Percentiles rank a stretch among this genome's conserved stretches.
Evolutionary conservation across 1,140 invertebrate species (phyloP).

Genomic region (Prorops nasuta): DNA sequence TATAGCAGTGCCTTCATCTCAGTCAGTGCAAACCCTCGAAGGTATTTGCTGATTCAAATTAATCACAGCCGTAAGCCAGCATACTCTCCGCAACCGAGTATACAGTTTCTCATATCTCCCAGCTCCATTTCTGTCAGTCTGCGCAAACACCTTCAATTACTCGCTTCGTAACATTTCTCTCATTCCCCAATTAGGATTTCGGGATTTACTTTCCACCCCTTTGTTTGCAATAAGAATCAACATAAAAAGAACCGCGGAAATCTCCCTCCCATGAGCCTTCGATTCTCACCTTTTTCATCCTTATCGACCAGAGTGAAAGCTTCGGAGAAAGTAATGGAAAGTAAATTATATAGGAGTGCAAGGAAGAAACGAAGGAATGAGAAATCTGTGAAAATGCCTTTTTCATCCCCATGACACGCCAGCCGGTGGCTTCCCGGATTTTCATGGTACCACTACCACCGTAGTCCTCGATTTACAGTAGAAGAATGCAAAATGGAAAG

Average conservation of each 20-base stretch:
- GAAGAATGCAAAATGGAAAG: conserved; percentile 23
- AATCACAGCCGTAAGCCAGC: conserved; percentile 50
- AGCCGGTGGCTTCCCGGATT: conserved; percentile 20
- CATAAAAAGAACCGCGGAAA: no score
- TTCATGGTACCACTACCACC: conserved; percentile 21
- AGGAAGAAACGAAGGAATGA: conserved; percentile 10
- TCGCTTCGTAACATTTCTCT: no score
- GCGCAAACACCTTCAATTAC: conserved; percentile 23
- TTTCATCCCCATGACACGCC: conserved; percentile 29
- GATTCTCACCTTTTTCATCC: no score
- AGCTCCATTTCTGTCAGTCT: conserved; percentile 8
- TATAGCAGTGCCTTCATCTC: conserved; percentile 37
- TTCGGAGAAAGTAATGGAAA: neutral
- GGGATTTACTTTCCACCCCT: no score
- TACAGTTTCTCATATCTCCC: conserved; percentile 9
- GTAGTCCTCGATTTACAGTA: conserved; percentile 14
- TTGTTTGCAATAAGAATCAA: no score
- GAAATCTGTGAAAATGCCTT: conserved; percentile 31
- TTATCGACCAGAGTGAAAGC: no score
- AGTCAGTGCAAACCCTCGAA: conserved; percentile 43
- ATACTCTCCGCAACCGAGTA: conserved; percentile 15
- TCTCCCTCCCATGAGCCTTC: no score
- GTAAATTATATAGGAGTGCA: conserved; percentile 1
- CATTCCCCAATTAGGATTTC: no score
- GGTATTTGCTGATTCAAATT: conserved; percentile 57